Base-by-base conservation (phyloP, 2,888 invertebrate species). In the Dolichomitus sp. region DNA sequence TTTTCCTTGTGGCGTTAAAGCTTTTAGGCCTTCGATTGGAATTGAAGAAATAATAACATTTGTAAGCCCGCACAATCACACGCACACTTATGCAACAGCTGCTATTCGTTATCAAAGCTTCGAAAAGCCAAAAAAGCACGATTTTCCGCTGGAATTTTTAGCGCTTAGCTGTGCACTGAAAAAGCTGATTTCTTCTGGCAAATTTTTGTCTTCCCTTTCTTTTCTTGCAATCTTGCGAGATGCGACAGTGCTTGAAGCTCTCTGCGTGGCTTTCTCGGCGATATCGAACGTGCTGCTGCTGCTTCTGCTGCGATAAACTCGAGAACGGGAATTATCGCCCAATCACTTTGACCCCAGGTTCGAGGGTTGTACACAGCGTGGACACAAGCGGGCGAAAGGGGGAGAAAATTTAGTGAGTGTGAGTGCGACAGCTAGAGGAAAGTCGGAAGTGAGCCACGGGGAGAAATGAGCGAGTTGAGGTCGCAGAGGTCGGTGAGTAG, bases 361-460 rank as follows among this genome's bases (percentile, higher is more conserved):
- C 59, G 59, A 59, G 59, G 72, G 72, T 65, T 65, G 65, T 65
- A 65, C 27, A 27, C 23, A 23, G n/a, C 17, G n/a, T 23, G 61
- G 19, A 40, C 61, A 11, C 12, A 40, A 37, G 19, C 19, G 11
- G 17, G 42, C 23, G 12, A 14, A 5, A 14, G 65, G 65, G 27
- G 78, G 69, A 42, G 52, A 74, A 73, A 70, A 81, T 3, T 7
- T n/a, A 17, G 6, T n/a, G 77, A 83, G 78, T 40, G 83, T 59
- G 68, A 82, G 77, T 76, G 70, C 69, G 79, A 72, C 6, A 40
- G 79, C 65, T 70, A 80, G 84, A 68, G 66, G 83, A 84, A 86
- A 86, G 83, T 57, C 81, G 86, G 78, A 81, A 83, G 85, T 86
- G 87, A 82, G 80, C 83, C 81, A 76, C 85, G 84, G 75, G 54